Evolutionary conservation across 2,113 vertebrate species (phyloP).

Genomic region (Chauna torquata): DNA sequence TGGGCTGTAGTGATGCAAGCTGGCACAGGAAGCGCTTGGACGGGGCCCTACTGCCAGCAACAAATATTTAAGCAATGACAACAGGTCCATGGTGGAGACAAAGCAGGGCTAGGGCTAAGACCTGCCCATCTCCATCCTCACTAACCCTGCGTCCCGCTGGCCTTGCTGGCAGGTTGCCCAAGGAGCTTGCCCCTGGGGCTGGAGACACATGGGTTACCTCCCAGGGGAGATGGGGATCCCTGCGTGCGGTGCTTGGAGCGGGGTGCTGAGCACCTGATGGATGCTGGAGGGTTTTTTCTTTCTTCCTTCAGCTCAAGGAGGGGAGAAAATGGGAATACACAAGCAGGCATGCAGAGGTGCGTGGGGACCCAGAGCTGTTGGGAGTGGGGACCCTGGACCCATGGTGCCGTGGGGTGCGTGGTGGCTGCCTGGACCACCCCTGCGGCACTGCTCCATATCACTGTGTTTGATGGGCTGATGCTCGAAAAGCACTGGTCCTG

Average conservation of each 20-base stretch:
- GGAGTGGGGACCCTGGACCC: not conserved
- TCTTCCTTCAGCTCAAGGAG: not conserved
- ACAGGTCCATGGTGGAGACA: fast-evolving
- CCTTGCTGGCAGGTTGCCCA: not conserved
- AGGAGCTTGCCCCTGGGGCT: not conserved
- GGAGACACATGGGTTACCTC: not conserved
- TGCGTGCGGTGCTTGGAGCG: not conserved
- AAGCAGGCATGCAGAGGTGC: not conserved
- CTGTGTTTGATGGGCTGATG: not conserved
- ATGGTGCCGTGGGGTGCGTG: fast-evolving
- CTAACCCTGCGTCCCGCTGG: not conserved
- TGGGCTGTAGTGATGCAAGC: fast-evolving
- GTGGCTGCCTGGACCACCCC: not conserved
- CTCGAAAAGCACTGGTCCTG: not conserved
- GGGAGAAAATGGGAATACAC: not conserved
- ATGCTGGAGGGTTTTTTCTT: not conserved
- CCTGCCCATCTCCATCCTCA: not conserved
- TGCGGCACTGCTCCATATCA: not conserved
- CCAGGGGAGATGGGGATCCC: no score
- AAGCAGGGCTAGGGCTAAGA: not conserved
- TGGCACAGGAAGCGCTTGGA: not conserved
- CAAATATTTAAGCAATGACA: not conserved
- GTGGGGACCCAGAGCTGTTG: not conserved
- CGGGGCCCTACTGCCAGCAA: not conserved
- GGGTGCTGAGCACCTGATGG: fast-evolving